A percentile compares a stretch with the other conserved stretches of the same genome.
Evolutionary conservation across 2,113 vertebrate genomes (phyloP).

Genomic region (Peromyscus leucopus): DNA sequence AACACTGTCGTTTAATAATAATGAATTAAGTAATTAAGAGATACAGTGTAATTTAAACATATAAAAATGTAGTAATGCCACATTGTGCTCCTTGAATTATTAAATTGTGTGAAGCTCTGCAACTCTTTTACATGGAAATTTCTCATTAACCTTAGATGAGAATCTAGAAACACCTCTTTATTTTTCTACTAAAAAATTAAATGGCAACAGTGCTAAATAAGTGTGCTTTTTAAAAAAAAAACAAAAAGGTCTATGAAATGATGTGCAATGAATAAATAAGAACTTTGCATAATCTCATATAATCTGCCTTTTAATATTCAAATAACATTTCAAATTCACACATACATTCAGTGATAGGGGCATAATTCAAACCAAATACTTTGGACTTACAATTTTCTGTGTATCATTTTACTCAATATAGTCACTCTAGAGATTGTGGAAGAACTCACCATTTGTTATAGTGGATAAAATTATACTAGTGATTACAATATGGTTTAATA

Average conservation of each 20-base stretch:
- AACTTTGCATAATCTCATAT: not conserved
- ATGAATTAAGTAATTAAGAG: constrained; percentile 12
- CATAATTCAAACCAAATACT: not conserved
- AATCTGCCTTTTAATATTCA: not conserved
- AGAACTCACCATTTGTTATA: not conserved
- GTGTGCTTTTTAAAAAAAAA: not conserved
- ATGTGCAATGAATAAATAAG: not conserved
- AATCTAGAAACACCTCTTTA: not conserved
- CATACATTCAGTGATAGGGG: not conserved
- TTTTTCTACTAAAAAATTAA: not conserved
- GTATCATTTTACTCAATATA: not conserved
- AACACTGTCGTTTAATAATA: not conserved
- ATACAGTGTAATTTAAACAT: not conserved
- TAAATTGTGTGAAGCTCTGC: not conserved
- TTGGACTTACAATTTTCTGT: not conserved
- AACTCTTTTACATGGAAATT: not conserved
- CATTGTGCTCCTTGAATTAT: not conserved
- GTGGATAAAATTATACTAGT: not conserved
- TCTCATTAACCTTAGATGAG: constrained; percentile 28
- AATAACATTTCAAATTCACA: constrained; percentile 15
- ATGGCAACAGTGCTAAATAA: not conserved
- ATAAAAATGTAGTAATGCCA: not conserved
- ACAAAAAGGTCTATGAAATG: not conserved
- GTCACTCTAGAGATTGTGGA: not conserved
- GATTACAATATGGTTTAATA: not conserved